Evolutionary conservation across 2,888 invertebrate genomes (phyloP), one percentile per base, ranked within the genome.

Genomic region (Meta bourneti): DNA sequence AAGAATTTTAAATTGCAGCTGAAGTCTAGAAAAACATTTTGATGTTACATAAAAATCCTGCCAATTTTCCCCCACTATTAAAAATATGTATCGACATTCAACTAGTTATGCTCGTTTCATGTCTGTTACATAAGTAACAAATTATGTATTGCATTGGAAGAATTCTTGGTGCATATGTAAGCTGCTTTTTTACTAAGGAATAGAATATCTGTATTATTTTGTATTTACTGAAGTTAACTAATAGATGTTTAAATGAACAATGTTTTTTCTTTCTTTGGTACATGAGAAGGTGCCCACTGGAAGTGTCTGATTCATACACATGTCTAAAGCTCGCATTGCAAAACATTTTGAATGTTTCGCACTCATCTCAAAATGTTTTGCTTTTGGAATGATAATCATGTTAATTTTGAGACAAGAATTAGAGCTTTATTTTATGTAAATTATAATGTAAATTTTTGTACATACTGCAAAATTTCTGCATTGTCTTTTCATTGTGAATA

Each of bases 401-500:
- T 75, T 52, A n/a, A 54, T 84, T 82, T 54, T 52, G 51, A 84
- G 72, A 16, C 13, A 84, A 54, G 11, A 75, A 74, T 74, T 75
- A 84, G 88, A 88, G 88, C 88, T 88, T 88, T 88, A 75, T 81
- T 74, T 81, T 71, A 81, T 88, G 88, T 87, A 87, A 11, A 86
- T 78, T 78, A 80, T 16, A 52, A 8, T 89, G 89, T 89, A 89
- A 83, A 89, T 84, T 75, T 72, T 78, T 89, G 89, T 89, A 89
- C 54, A 89, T 78, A 89, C 34, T 71, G 48, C 20, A 87, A 71
- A 71, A 54, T 49, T 69, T 16, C 79, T 48, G 0, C 4, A 61
- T 74, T 34, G 48, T 81, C 74, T 49, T 71, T 54, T 71, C 20
- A 34, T 84, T 61, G 61, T 84, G 74, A 52, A 54, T 52, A 61